These are phyloP conservation scores for Balearica regulorum DNA, from an alignment of 2,797 vertebrate species.

Conservation along the genomic window DNA sequence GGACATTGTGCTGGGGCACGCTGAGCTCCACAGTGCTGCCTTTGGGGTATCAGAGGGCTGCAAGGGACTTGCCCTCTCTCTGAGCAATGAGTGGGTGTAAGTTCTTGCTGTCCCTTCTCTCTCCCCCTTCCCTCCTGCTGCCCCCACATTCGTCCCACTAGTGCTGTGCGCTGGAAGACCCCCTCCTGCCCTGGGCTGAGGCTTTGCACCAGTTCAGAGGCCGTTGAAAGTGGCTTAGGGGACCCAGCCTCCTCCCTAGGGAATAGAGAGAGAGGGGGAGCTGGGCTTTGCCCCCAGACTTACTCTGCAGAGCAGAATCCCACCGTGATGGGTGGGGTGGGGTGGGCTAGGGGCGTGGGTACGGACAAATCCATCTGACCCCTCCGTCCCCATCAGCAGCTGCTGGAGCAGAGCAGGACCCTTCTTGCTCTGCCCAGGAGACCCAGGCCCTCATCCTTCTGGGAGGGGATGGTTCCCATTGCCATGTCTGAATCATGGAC, in stretches of 20 bases:
- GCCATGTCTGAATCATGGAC: neutral
- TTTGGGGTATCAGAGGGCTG: neutral
- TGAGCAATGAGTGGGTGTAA: neutral
- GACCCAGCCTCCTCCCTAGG: neutral
- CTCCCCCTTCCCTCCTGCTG: neutral
- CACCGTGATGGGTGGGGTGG: too few relatives aligned
- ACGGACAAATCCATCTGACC: neutral
- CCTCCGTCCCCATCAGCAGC: neutral
- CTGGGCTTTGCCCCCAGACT: neutral
- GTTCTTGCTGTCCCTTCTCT: neutral
- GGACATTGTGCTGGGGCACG: neutral
- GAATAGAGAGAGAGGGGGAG: neutral
- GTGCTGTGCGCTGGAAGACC: neutral
- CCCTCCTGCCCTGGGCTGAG: neutral
- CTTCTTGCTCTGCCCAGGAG: neutral
- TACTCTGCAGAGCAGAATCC: neutral
- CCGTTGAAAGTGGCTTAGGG: neutral
- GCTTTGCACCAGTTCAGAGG: neutral
- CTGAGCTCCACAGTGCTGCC: neutral
- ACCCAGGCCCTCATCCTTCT: neutral
- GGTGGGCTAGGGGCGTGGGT: neutral
- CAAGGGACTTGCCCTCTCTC: neutral
- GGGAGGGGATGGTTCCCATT: neutral
- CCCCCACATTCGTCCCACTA: fast-evolving
- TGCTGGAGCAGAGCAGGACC: neutral